Conservation (phyloP, 2,113 vertebrate genomes). For the Dasyornis broadbenti region DNA sequence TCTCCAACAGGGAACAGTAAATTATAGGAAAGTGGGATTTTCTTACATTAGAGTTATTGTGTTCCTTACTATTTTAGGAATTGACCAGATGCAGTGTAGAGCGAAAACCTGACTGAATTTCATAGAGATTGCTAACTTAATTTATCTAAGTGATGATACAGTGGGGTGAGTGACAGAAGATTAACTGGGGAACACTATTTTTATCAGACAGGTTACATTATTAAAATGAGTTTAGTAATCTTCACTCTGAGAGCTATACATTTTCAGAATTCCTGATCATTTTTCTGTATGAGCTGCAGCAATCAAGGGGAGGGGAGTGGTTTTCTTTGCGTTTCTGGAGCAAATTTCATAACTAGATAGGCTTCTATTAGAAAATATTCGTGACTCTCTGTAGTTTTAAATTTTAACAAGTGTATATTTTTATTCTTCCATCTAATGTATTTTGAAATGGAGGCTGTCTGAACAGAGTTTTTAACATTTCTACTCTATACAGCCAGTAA, state of each 20-base stretch:
- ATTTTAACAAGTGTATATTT: not conserved
- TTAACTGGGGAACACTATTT: not conserved
- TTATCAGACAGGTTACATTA: not conserved
- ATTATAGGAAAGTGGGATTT: not conserved
- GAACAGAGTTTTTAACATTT: not conserved
- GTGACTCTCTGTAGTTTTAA: not conserved
- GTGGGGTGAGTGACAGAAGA: not conserved
- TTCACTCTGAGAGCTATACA: not conserved
- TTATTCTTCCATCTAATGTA: not conserved
- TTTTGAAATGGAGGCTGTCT: not conserved
- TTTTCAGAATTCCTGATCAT: not conserved
- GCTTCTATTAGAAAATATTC: not conserved
- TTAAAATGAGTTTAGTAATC: not conserved
- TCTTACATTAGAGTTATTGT: not conserved
- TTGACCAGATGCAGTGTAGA: not conserved
- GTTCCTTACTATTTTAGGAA: constrained; percentile 24
- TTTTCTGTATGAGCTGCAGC: not conserved
- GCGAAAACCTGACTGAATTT: not conserved
- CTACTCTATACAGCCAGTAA: not conserved
- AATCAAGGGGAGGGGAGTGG: not conserved
- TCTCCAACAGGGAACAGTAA: not conserved
- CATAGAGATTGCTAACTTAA: not conserved
- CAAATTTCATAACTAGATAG: not conserved
- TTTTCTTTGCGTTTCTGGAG: not conserved
- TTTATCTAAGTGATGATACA: constrained; percentile 32